Base-by-base conservation (phyloP, 2,888 invertebrate genomes). In the Digitonthophagus gazella region DNA sequence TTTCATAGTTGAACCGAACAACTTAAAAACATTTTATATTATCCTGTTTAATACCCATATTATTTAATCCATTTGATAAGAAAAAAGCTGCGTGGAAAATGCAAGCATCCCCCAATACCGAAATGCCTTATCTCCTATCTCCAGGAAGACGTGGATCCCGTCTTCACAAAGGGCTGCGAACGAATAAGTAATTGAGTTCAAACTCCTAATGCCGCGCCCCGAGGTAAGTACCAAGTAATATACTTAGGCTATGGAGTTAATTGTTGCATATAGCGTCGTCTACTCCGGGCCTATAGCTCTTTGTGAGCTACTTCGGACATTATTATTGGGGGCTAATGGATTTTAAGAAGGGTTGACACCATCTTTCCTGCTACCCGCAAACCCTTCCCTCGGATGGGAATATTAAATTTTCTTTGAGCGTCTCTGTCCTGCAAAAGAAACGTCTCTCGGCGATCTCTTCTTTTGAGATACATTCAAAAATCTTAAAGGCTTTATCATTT, bases 241-340 rank as follows among this genome's bases (percentile, higher is more conserved):
- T 81, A 82, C 81, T 82, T 82, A 83, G 82, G 79, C 80, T 79
- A 78, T 77, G 74, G 74, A 78, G 79, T 79, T 83, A 83, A 83
- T 82, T 83, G 82, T 83, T 82, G 81, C 81, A 80, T 79, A 81
- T 78, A 81, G 80, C 81, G 81, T 80, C 75, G 77, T 82, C 81
- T 83, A 82, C 82, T 81, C 80, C 79, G 77, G 78, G 73, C 18
- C 78, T 79, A 79, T 79, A 81, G 81, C 76, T 76, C 82, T 83
- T 82, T 82, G 82, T 83, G 81, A 80, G 79, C 78, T 79, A 80
- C 82, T 82, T 82, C 81, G 83, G 82, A 83, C 82, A 82, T 82
- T 82, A 82, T 83, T 82, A 83, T 80, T 81, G 81, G 78, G 78
- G 81, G 81, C 82, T 83, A 83, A 83, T 83, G 82, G 83, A 83